A percentile compares a stretch with the other conserved stretches of the same genome.
Evolutionary conservation across 2,113 vertebrate species (phyloP).

Genomic region (Corynorhinus townsendii): DNA sequence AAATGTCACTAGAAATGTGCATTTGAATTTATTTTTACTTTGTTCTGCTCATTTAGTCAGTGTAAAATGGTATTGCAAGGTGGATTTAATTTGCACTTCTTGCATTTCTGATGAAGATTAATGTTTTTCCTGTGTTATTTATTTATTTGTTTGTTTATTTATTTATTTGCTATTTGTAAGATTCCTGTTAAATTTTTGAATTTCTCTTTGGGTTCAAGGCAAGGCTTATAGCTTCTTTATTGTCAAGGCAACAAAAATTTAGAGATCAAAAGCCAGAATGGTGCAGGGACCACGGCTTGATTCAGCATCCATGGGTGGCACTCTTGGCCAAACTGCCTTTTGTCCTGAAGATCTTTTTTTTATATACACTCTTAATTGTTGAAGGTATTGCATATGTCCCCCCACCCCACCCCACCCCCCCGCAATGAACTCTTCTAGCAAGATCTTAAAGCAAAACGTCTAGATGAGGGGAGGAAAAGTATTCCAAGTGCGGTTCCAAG

Average conservation of each 20-base stretch:
- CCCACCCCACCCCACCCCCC: too few relatives aligned
- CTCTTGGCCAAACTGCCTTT: background rate
- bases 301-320: background rate
- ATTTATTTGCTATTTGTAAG: slow-evolving; percentile 20
- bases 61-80: slow-evolving; percentile 54
- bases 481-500: background rate
- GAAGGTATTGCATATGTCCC: background rate
- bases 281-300: background rate
- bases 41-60: slow-evolving; percentile 58
- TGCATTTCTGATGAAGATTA: slow-evolving; percentile 43
- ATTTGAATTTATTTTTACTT: slow-evolving; percentile 59
- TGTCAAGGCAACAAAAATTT: background rate
- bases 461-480: background rate
- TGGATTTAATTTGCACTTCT: slow-evolving; percentile 54
- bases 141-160: background rate
- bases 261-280: background rate
- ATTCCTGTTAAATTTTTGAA: slow-evolving; percentile 21
- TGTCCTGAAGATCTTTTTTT: background rate
- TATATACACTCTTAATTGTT: too few relatives aligned
- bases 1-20: slow-evolving; percentile 25
- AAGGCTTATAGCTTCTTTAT: background rate
- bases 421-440: too few relatives aligned
- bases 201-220: background rate
- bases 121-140: slow-evolving; percentile 28
- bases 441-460: background rate